phyloP scores from a whole-genome alignment of 2,113 vertebrate genomes.

The Notarius lentiginosus region DNA sequence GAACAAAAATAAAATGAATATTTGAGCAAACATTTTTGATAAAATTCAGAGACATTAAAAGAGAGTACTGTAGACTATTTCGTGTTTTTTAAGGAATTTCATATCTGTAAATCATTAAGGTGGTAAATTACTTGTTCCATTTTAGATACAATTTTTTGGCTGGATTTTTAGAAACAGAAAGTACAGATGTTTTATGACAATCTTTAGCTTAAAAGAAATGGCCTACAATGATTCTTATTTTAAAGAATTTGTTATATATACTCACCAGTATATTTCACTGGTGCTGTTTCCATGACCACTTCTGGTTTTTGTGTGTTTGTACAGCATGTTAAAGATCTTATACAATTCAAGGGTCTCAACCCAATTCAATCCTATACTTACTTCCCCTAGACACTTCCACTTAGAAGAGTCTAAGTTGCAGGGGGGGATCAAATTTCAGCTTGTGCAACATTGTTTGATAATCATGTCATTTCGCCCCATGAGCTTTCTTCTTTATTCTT shows the following conservation, averaged over 20 bases:
- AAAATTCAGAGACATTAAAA: no score
- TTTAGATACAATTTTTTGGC: not conserved
- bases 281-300: not conserved
- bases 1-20: not conserved
- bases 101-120: not conserved
- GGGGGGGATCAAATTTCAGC: not conserved
- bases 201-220: not conserved
- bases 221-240: not conserved
- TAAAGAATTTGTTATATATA: not conserved
- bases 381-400: slow-evolving; percentile 6
- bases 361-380: not conserved
- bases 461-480: not conserved
- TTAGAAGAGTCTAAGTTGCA: not conserved
- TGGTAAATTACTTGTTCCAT: not conserved
- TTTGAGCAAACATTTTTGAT: not conserved
- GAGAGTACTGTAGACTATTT: no score
- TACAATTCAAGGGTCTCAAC: not conserved
- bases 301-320: not conserved
- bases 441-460: not conserved
- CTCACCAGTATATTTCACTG: not conserved
- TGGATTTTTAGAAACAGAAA: not conserved
- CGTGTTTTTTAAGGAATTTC: not conserved
- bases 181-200: not conserved
- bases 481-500: not conserved
- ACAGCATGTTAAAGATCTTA: not conserved